Base-by-base conservation (phyloP, 2,888 invertebrate genomes). In the Phorcus lineatus region DNA sequence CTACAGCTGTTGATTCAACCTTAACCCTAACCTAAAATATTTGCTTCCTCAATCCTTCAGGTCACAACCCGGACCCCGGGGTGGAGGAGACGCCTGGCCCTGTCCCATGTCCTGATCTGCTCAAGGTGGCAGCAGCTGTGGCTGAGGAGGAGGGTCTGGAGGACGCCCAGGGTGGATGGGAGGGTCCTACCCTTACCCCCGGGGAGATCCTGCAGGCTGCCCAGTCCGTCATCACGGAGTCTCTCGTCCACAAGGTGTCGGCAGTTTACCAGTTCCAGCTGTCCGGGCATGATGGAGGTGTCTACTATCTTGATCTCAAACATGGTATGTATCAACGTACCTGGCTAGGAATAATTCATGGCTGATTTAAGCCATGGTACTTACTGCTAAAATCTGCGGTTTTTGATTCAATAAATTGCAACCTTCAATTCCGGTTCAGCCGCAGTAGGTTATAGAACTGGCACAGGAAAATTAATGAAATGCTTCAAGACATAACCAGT, bases 231-330 rank as follows among this genome's bases (percentile, higher is more conserved):
- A 81, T 92, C 6, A 87, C 77, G 36, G 88, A 89, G 52, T 79
- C 83, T 7, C 82, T 92, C 57, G 91, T 92, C 28, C 85, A 84
- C 54, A 88, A 89, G 78, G 88, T 92, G 19, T 88, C 87, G 9
- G 86, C 88, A 28, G 86, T 90, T 6, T 92, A 91, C 82, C 86
- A 90, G 86, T 91, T 92, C 80, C 85, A 91, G 75, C 84, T 91
- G 28, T 82, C 86, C 62, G 91, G 91, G 19, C 80, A 82, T 3
- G 86, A 83, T 31, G 89, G 89, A 9, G 90, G 91, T 36, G 80
- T 87, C 2, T 92, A 90, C 83, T 92, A 85, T 83, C 82, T 93
- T 79, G 91, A 93, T 84, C 85, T 92, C 40, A 91, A 91, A 84
- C 85, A 91, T 86, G 91, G 92, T 90, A 82, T 80, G 85, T 82